Percentiles rank a stretch among this genome's conserved stretches.
phyloP scores from a whole-genome alignment of 2,113 vertebrate genomes.

The Centrocercus urophasianus region DNA sequence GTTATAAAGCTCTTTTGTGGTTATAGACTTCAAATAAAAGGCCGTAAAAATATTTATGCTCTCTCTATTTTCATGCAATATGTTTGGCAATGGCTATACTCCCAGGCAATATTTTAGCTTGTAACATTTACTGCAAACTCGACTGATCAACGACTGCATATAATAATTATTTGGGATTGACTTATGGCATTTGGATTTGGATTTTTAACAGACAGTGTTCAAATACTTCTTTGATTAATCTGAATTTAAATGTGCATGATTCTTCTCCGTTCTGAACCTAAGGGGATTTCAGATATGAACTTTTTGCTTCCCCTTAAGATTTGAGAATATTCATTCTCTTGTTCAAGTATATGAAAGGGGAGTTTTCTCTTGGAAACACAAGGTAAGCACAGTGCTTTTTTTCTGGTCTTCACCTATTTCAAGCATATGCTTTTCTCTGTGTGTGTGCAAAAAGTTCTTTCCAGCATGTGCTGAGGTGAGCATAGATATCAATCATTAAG shows the following conservation, averaged over 20 bases:
- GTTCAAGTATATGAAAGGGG: neutral
- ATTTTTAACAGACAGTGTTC: neutral
- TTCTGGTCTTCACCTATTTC: neutral
- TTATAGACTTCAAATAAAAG: constrained; percentile 47
- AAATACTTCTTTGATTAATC: neutral
- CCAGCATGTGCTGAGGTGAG: neutral
- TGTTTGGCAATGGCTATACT: neutral
- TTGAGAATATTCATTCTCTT: neutral
- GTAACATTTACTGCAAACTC: neutral
- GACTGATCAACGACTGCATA: neutral
- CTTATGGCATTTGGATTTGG: neutral
- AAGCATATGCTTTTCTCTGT: fast-evolving
- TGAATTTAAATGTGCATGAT: neutral
- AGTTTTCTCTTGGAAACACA: neutral
- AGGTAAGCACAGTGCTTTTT: neutral
- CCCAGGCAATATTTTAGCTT: constrained; percentile 11
- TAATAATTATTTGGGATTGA: neutral
- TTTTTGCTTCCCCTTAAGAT: neutral
- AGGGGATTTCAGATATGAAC: neutral
- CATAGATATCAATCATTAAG: neutral
- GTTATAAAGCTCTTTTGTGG: constrained; percentile 9
- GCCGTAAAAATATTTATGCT: constrained; percentile 36
- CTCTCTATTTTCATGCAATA: neutral
- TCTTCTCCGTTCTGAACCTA: neutral
- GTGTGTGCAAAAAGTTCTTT: neutral